These are phyloP conservation scores for Lophura nycthemera DNA, from an alignment of 2,113 vertebrate species.

Conservation along the genomic window DNA sequence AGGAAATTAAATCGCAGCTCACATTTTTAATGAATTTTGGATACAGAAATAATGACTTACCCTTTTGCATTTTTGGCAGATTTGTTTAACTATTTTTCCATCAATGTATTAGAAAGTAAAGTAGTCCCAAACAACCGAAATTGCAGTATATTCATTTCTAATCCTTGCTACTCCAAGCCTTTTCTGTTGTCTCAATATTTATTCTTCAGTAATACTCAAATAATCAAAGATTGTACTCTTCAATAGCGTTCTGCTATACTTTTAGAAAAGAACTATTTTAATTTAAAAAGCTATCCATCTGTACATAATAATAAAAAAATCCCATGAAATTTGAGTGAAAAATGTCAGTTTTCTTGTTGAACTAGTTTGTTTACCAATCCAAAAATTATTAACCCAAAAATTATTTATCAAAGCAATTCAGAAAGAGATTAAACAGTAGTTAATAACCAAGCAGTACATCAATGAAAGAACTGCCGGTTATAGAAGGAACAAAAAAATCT, in stretches of 20 bases:
- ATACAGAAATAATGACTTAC: background rate
- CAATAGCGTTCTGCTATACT: background rate
- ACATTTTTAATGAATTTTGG: background rate
- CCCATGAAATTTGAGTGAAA: background rate
- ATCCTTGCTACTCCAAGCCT: background rate
- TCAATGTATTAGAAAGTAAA: background rate
- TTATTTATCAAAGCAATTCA: background rate
- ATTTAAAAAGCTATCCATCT: background rate
- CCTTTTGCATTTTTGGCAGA: background rate
- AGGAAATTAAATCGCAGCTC: background rate
- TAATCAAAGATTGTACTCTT: background rate
- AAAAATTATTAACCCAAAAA: background rate
- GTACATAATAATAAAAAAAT: background rate
- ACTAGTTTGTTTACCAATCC: background rate
- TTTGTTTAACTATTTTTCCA: background rate
- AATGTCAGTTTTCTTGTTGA: background rate
- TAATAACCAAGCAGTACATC: background rate
- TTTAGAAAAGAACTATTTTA: background rate
- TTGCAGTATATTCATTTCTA: background rate
- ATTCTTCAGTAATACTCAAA: background rate
- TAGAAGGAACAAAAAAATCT: background rate
- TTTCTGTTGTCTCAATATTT: background rate
- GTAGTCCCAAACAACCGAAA: background rate
- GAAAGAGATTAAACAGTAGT: background rate
- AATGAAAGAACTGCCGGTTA: background rate